Percentiles rank a stretch among this genome's conserved stretches.
Conservation (phyloP, 2,113 vertebrate genomes). For the Anoplopoma fimbria region DNA sequence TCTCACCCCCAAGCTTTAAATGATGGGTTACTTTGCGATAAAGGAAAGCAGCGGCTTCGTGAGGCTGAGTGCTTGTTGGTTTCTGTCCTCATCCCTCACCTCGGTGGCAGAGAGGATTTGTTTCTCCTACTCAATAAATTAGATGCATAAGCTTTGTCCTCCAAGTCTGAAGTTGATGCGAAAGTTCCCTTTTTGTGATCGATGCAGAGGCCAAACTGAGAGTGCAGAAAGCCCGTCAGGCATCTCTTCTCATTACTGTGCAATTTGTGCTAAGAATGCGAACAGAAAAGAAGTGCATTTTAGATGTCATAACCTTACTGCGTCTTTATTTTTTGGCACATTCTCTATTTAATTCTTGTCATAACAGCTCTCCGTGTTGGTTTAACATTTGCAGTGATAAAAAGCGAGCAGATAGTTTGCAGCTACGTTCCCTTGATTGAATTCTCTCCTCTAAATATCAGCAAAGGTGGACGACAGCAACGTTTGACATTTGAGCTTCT, state of each 20-base stretch:
- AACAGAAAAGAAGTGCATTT: slow-evolving; percentile 3
- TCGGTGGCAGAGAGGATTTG: slow-evolving; percentile 4
- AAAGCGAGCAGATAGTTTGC: background rate
- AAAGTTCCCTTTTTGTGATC: slow-evolving; percentile 20
- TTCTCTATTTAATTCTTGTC: background rate
- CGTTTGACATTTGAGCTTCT: slow-evolving; percentile 31
- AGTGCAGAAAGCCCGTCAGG: slow-evolving; percentile 51
- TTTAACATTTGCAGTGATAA: slow-evolving; percentile 3
- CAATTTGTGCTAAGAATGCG: slow-evolving; percentile 35
- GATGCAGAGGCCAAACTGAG: background rate
- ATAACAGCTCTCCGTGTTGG: background rate
- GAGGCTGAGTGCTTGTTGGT: background rate
- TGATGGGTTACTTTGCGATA: background rate
- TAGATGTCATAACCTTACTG: background rate
- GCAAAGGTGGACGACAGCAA: slow-evolving; percentile 3
- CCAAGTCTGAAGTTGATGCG: slow-evolving; percentile 12
- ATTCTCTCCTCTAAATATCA: slow-evolving; percentile 28
- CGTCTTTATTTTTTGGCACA: background rate
- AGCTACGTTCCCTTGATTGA: slow-evolving; percentile 5
- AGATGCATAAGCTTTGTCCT: background rate
- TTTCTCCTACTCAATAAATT: slow-evolving; percentile 15
- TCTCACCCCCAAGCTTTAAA: too few relatives aligned
- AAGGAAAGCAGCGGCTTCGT: background rate
- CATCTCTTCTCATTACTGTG: slow-evolving; percentile 57
- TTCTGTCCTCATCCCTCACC: slow-evolving; percentile 24